A percentile compares a stretch with the other conserved stretches of the same genome.
These are phyloP conservation scores for Athripsodes cinereus DNA, from an alignment of 2,888 invertebrate species.

Conservation along the genomic window DNA sequence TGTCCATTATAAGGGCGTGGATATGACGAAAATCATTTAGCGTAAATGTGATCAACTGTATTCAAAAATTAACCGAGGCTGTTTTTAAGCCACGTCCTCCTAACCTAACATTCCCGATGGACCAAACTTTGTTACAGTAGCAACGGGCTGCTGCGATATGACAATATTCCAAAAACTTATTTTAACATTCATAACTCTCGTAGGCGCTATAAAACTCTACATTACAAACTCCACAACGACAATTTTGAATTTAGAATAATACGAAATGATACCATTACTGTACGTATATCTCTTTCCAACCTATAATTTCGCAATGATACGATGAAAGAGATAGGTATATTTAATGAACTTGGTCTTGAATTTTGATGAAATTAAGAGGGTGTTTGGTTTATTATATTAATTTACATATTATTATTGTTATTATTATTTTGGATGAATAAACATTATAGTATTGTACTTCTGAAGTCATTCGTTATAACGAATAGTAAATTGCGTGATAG, in stretches of 20 bases:
- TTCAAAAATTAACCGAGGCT: no score
- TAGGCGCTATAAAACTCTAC: constrained; percentile 54
- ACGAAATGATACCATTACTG: constrained; percentile 5
- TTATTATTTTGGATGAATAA: constrained; percentile 55
- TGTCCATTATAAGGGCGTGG: no score
- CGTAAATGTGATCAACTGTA: no score
- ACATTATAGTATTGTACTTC: no score
- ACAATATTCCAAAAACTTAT: constrained; percentile 54
- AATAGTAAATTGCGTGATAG: no score
- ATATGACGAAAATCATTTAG: no score
- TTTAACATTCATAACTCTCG: constrained; percentile 53
- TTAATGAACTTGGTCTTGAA: neutral
- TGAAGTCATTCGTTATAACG: no score
- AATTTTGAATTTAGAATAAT: constrained; percentile 38
- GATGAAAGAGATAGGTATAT: neutral
- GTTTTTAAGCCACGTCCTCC: no score
- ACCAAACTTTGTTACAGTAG: constrained; percentile 41
- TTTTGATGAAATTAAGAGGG: constrained; percentile 5
- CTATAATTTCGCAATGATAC: neutral
- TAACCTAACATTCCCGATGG: constrained; percentile 33
- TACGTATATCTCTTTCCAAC: neutral
- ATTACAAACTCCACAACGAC: constrained; percentile 31
- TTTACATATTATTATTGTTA: no score
- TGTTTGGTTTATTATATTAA: constrained; percentile 49
- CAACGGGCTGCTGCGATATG: constrained; percentile 52